These are phyloP conservation scores for Macropodus opercularis DNA, from an alignment of 2,797 vertebrate genomes.

Conservation along the genomic window DNA sequence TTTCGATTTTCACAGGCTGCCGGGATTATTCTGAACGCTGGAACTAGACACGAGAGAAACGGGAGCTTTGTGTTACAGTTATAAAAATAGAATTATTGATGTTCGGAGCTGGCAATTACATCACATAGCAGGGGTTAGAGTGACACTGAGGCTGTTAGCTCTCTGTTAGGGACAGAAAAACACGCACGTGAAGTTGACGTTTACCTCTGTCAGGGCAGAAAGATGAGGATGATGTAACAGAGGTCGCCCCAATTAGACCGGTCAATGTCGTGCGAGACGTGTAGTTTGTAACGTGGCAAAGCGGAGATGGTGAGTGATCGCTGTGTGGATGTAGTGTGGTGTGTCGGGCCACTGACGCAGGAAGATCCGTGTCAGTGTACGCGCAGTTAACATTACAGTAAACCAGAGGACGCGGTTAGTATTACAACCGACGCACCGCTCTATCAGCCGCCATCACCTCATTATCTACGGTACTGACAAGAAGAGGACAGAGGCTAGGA, in stretches of 20 bases:
- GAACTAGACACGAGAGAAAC: slow-evolving; percentile 4
- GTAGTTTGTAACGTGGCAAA: not conserved
- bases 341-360: not conserved
- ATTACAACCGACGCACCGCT: slow-evolving; percentile 38
- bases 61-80: slow-evolving; percentile 4
- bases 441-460: slow-evolving; percentile 56
- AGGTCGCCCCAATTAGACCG: not conserved
- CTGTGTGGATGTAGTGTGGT: slow-evolving; percentile 1
- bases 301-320: not conserved
- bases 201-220: not conserved
- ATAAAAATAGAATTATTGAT: slow-evolving; percentile 27
- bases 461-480: slow-evolving; percentile 63
- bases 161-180: not conserved
- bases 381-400: slow-evolving; percentile 36
- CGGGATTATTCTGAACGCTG: not conserved
- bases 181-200: slow-evolving; percentile 2
- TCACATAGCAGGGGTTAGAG: not conserved
- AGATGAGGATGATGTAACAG: not conserved
- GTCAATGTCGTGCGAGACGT: not conserved
- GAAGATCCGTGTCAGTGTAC: not conserved
- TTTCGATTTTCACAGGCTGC: not conserved
- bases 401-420: slow-evolving; percentile 45
- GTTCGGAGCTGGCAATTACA: slow-evolving; percentile 3
- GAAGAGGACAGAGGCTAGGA: slow-evolving; percentile 24
- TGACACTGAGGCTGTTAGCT: slow-evolving; percentile 1